Percentiles rank a stretch among this genome's conserved stretches.
Conservation (phyloP, 2,888 invertebrate genomes). For the Ophraella communa region DNA sequence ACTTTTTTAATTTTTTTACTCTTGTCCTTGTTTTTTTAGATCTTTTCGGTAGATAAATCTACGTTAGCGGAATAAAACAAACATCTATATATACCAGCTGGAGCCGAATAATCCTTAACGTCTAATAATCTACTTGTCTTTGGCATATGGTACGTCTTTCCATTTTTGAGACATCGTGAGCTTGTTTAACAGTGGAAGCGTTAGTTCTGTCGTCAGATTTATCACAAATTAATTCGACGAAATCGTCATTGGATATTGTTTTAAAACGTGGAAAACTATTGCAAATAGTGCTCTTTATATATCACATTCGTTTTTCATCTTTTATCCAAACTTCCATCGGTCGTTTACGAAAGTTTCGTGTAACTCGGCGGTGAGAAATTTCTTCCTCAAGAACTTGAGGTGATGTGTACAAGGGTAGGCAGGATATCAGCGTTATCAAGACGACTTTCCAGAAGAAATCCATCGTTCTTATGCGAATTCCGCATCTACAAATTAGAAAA, state of each 20-base stretch:
- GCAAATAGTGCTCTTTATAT: slow-evolving; percentile 30
- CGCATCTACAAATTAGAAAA: slow-evolving; percentile 69
- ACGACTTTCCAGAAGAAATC: slow-evolving; percentile 97
- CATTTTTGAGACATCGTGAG: slow-evolving; percentile 20
- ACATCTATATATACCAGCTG: too few relatives aligned
- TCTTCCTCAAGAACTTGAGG: slow-evolving; percentile 91
- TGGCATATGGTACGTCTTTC: not conserved
- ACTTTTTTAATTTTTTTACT: too few relatives aligned
- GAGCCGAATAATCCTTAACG: too few relatives aligned
- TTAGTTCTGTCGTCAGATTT: slow-evolving; percentile 15
- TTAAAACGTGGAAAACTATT: slow-evolving; percentile 18
- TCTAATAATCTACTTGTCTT: not conserved
- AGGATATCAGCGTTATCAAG: slow-evolving; percentile 93
- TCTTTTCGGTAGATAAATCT: too few relatives aligned
- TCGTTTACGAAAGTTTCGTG: slow-evolving; percentile 72
- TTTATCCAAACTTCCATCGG: not conserved
- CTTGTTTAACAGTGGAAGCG: not conserved
- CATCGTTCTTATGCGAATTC: slow-evolving; percentile 90
- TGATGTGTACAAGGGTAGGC: slow-evolving; percentile 96
- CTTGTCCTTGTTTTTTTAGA: too few relatives aligned
- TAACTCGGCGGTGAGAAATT: slow-evolving; percentile 91
- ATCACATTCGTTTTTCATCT: slow-evolving; percentile 39
- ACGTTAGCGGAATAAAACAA: too few relatives aligned
- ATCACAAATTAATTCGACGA: slow-evolving; percentile 15
- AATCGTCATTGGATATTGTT: not conserved